Evolutionary conservation across 1,140 invertebrate genomes (phyloP).

Genomic region (Ceratosolen solmsi): DNA sequence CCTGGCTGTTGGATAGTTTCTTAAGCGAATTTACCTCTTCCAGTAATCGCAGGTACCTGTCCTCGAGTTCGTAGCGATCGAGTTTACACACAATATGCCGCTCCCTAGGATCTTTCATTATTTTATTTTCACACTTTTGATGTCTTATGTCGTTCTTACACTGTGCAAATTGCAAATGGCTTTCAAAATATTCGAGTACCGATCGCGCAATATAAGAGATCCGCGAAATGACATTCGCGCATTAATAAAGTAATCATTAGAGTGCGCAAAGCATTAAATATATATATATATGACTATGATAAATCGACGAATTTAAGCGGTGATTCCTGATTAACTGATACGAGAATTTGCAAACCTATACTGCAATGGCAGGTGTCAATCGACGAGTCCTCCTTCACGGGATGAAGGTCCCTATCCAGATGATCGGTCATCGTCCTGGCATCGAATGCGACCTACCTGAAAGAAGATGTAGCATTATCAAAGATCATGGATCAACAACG

Average conservation of each 20-base stretch:
- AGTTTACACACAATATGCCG: conserved; percentile 66
- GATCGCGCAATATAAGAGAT: no score
- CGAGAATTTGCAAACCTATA: conserved; percentile 56
- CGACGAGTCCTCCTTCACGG: not conserved
- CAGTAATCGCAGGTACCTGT: conserved; percentile 67
- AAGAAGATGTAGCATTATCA: not conserved
- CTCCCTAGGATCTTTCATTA: conserved; percentile 65
- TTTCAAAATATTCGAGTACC: no score
- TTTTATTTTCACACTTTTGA: conserved; percentile 1
- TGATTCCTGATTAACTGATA: not conserved
- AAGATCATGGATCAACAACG: no score
- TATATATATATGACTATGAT: no score
- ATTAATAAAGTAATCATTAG: no score
- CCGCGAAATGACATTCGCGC: no score
- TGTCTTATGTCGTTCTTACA: no score
- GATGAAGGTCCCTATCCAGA: conserved; percentile 58
- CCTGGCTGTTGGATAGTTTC: conserved; percentile 67
- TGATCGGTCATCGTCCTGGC: conserved; percentile 61
- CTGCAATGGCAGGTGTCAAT: conserved; percentile 57
- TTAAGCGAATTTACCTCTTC: conserved; percentile 66
- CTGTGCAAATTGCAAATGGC: no score
- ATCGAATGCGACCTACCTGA: not conserved
- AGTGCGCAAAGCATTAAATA: no score
- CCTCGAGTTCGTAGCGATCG: conserved; percentile 68
- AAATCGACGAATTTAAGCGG: no score